Evolutionary conservation across 2,888 invertebrate genomes (phyloP).

Genomic region (Torymus aiolomorphi): DNA sequence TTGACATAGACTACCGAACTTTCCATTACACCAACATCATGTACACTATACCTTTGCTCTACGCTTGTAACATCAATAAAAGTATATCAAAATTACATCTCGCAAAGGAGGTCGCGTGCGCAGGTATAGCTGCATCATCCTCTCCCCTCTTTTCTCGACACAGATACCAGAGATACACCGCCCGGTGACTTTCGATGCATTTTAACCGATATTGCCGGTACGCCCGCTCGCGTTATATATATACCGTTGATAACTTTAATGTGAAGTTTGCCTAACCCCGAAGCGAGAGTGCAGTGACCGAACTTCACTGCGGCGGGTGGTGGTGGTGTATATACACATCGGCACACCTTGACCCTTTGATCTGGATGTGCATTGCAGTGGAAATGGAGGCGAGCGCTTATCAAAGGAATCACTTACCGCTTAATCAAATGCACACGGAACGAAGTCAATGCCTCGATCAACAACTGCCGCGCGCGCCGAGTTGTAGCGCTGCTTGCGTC

Average conservation of each 20-base stretch:
- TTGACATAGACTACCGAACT: no score
- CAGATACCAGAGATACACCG: no score
- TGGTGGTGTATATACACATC: no score
- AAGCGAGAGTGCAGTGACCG: conserved; percentile 15
- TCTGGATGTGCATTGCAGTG: conserved; percentile 19
- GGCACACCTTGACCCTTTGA: conserved; percentile 51
- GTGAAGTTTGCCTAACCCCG: conserved; percentile 21
- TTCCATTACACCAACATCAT: no score
- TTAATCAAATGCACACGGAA: conserved; percentile 37
- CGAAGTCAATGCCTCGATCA: conserved; percentile 23
- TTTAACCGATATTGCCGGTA: no score
- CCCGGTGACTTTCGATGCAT: no score
- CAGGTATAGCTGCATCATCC: no score
- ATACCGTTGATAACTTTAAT: conserved; percentile 32
- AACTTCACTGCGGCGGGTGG: not conserved
- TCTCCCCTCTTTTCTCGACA: no score
- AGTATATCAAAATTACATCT: no score
- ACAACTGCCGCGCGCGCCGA: not conserved
- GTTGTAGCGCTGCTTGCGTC: not conserved
- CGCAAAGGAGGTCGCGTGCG: no score
- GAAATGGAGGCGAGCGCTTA: conserved; percentile 22
- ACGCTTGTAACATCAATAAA: no score
- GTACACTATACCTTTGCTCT: no score
- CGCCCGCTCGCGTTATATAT: not conserved
- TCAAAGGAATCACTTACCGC: conserved; percentile 43